These are phyloP conservation scores for Proterorhinus semilunaris DNA, from an alignment of 2,113 vertebrate species.

Conservation along the genomic window DNA sequence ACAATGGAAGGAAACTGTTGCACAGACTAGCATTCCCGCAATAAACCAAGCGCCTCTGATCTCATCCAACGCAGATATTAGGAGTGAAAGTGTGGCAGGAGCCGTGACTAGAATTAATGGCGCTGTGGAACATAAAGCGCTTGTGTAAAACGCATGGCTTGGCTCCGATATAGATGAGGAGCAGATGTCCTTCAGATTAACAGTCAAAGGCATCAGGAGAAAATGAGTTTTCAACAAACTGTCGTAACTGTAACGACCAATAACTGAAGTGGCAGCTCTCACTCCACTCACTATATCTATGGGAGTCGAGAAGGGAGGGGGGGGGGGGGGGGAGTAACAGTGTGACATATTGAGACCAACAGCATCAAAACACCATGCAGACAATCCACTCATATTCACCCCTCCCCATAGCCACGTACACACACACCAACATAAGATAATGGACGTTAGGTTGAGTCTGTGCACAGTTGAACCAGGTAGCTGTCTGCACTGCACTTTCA, in stretches of 20 bases:
- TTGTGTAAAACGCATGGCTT: not conserved
- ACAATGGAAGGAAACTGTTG: not conserved
- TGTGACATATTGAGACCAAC: too few species aligned
- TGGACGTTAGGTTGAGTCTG: too few species aligned
- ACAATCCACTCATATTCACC: too few species aligned
- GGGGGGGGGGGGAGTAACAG: too few species aligned
- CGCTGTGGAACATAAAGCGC: not conserved
- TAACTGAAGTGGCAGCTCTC: not conserved
- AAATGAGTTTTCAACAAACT: not conserved
- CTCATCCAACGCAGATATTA: not conserved
- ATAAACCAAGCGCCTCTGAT: not conserved
- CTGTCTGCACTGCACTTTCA: too few species aligned
- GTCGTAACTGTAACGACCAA: not conserved
- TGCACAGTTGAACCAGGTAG: too few species aligned
- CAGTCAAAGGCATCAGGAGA: not conserved
- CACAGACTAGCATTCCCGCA: not conserved
- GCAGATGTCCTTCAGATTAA: not conserved
- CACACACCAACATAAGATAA: too few species aligned
- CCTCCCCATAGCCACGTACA: too few species aligned
- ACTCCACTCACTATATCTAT: too few species aligned
- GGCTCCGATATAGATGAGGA: not conserved
- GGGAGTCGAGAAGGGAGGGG: too few species aligned
- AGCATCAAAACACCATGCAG: too few species aligned
- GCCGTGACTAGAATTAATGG: not conserved
- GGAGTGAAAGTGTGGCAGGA: not conserved